phyloP scores from a whole-genome alignment of 2,797 vertebrate species.

The Margarornis squamiger region DNA sequence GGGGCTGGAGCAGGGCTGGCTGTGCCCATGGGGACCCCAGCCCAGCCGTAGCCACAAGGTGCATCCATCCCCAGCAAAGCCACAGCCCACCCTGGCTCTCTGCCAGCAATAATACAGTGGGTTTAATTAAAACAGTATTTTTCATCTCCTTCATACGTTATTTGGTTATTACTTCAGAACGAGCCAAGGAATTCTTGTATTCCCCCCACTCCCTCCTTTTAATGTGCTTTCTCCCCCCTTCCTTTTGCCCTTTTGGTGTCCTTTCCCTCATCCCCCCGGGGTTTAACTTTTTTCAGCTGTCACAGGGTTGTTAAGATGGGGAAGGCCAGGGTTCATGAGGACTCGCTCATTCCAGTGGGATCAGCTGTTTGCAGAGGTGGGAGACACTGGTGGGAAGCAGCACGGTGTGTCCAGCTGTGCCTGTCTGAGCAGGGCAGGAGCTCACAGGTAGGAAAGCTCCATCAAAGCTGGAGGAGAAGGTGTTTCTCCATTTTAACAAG shows the following conservation, averaged over 20 bases:
- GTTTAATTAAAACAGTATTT: slow-evolving; percentile 60
- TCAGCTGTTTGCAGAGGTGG: neutral
- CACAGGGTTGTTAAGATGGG: neutral
- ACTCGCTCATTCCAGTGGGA: fast-evolving
- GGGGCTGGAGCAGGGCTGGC: neutral
- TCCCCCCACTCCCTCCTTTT: neutral
- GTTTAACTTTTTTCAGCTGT: neutral
- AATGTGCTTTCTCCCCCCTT: neutral
- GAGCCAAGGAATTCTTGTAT: slow-evolving; percentile 44
- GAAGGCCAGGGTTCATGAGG: neutral
- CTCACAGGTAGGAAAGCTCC: neutral
- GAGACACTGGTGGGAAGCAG: neutral
- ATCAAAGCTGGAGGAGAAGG: neutral
- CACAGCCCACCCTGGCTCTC: fast-evolving
- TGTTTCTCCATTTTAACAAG: neutral
- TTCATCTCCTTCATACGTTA: slow-evolving; percentile 1
- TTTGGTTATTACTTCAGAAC: slow-evolving; percentile 30
- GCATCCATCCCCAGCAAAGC: neutral
- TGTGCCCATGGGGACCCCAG: fast-evolving
- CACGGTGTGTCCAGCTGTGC: neutral
- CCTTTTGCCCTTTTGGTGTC: slow-evolving; percentile 5
- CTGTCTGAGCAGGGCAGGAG: neutral
- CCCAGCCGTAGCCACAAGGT: neutral
- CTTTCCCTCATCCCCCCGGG: neutral
- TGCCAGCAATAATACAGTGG: slow-evolving; percentile 21